These are phyloP conservation scores for Standfussiana lucernea DNA, from an alignment of 2,888 invertebrate species.

Conservation along the genomic window DNA sequence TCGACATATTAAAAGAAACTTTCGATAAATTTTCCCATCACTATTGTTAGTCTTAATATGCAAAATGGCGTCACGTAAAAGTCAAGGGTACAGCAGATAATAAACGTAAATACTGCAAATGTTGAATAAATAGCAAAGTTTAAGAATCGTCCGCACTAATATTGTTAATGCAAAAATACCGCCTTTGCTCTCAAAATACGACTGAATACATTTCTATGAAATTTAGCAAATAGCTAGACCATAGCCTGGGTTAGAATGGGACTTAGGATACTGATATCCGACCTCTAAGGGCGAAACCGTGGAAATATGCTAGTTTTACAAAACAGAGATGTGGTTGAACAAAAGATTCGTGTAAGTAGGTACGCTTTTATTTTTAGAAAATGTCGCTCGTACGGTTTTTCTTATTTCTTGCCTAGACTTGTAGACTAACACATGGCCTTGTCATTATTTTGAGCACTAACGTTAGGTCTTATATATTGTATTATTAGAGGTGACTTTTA, in stretches of 20 bases:
- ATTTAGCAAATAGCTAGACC: background rate
- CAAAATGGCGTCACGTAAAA: constrained; percentile 54
- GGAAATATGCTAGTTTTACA: background rate
- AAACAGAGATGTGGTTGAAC: background rate
- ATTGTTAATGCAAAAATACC: too few species aligned
- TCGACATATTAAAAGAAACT: background rate
- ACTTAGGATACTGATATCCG: background rate
- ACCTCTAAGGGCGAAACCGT: background rate
- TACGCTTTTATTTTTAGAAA: constrained; percentile 21
- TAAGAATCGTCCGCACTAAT: constrained; percentile 8
- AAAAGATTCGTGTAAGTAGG: background rate
- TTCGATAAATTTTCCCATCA: constrained; percentile 36
- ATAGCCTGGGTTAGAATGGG: background rate
- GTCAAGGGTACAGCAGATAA: constrained; percentile 61
- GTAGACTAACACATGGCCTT: constrained; percentile 41
- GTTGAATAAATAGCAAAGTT: constrained; percentile 36
- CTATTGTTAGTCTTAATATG: constrained; percentile 30
- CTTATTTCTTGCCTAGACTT: constrained; percentile 15
- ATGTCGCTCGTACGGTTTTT: background rate
- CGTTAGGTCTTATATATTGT: constrained; percentile 15
- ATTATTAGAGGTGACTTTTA: background rate
- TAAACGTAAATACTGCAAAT: constrained; percentile 38
- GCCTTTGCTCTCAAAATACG: too few species aligned
- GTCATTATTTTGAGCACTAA: constrained; percentile 41
- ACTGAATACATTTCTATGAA: background rate